A percentile compares a stretch with the other conserved stretches of the same genome.
Conservation (phyloP, 2,797 vertebrate species). For the Carapus acus region DNA sequence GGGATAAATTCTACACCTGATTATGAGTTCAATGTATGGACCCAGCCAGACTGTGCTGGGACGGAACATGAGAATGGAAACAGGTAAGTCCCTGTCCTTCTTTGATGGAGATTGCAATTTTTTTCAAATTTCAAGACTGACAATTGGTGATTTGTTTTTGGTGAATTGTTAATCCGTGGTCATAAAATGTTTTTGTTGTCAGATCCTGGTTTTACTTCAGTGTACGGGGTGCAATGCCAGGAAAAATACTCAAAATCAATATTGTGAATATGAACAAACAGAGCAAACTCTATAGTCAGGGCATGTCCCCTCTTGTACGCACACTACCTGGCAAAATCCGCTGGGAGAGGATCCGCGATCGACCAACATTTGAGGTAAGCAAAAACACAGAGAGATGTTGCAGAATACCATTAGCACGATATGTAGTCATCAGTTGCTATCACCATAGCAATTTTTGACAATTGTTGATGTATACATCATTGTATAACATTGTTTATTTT, state of each 20-base stretch:
- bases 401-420: no score
- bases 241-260: constrained; percentile 90
- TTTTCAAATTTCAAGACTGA: background rate
- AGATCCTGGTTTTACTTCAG: constrained; percentile 99
- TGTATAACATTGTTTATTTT: no score
- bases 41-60: constrained; percentile 87
- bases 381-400: background rate
- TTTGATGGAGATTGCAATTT: no score
- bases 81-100: constrained; percentile 79
- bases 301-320: constrained; percentile 92
- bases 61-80: constrained; percentile 93
- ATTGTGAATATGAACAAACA: constrained; percentile 99
- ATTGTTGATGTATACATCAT: no score
- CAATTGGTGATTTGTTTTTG: background rate
- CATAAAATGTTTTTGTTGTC: constrained; percentile 26
- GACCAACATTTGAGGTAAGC: constrained; percentile 83
- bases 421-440: background rate
- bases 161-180: background rate
- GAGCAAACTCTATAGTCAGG: constrained; percentile 94
- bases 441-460: no score
- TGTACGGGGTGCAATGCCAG: constrained; percentile 77
- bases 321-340: constrained; percentile 80
- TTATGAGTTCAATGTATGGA: constrained; percentile 93
- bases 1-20: constrained; percentile 65
- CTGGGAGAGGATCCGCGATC: constrained; percentile 89